Evolutionary conservation across 2,113 vertebrate species (phyloP).

Genomic region (Chroicocephalus ridibundus): DNA sequence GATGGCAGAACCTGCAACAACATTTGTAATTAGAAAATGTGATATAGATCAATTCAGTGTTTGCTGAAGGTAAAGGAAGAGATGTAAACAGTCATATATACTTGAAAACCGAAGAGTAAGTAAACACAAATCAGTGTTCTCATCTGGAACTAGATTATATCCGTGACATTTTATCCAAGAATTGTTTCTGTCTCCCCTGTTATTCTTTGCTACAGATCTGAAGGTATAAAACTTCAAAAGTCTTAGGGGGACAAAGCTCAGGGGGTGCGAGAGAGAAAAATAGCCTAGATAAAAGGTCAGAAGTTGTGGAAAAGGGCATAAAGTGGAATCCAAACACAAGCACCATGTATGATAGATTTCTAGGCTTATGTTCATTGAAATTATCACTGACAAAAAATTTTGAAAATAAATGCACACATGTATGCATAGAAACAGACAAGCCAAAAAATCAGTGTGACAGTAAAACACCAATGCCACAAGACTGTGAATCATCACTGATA

Average conservation of each 20-base stretch:
- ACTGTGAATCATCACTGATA: not conserved
- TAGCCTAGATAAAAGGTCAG: conserved; percentile 33
- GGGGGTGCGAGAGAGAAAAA: not conserved
- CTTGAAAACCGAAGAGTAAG: conserved; percentile 1
- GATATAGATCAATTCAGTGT: not conserved
- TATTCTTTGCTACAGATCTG: conserved; percentile 35
- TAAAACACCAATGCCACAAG: not conserved
- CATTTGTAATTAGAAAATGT: conserved; percentile 15
- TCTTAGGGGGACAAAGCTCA: conserved; percentile 37
- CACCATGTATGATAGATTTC: not conserved
- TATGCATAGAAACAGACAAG: not conserved
- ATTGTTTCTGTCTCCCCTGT: conserved; percentile 37
- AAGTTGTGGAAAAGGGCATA: conserved; percentile 19
- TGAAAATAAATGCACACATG: not conserved
- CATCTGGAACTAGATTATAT: not conserved
- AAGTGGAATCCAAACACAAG: conserved; percentile 14
- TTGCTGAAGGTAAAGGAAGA: not conserved
- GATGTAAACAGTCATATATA: not conserved
- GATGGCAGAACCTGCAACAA: not conserved
- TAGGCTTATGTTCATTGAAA: not conserved
- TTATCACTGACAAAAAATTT: not conserved
- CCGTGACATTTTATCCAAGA: conserved; percentile 28
- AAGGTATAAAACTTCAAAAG: conserved; percentile 37
- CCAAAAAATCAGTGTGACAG: not conserved
- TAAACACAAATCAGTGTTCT: conserved; percentile 9